phyloP scores from a whole-genome alignment of 2,888 invertebrate genomes.

The Tinea pellionella region DNA sequence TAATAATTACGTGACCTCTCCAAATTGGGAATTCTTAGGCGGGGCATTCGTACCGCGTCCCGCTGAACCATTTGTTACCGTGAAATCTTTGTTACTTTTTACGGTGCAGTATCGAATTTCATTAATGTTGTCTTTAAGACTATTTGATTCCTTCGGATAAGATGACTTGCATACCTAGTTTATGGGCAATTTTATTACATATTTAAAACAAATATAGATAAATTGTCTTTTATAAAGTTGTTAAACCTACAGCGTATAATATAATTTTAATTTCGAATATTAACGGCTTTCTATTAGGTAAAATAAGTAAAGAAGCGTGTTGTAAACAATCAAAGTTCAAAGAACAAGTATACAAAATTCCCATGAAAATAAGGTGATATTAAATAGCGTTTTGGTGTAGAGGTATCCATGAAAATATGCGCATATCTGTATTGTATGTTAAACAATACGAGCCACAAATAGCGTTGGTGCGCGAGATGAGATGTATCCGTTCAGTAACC shows the following conservation, averaged over 20 bases:
- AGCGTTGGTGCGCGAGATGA: slow-evolving; percentile 22
- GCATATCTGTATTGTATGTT: slow-evolving; percentile 53
- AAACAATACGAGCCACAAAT: slow-evolving; percentile 28
- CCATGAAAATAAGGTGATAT: slow-evolving; percentile 1
- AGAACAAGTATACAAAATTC: slow-evolving; percentile 3
- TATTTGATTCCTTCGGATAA: slow-evolving; percentile 30
- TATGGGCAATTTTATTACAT: background rate
- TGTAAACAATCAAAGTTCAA: background rate
- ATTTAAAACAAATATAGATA: background rate
- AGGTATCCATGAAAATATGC: slow-evolving; percentile 34
- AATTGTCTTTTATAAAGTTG: background rate
- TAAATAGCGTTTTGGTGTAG: background rate
- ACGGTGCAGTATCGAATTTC: slow-evolving; percentile 36
- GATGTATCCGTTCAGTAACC: slow-evolving; percentile 46
- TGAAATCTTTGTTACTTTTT: slow-evolving; percentile 25
- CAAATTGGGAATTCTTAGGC: slow-evolving; percentile 33
- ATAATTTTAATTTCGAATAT: background rate
- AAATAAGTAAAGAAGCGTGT: background rate
- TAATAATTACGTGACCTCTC: slow-evolving; percentile 53
- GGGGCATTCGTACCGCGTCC: slow-evolving; percentile 17
- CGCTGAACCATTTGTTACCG: slow-evolving; percentile 32
- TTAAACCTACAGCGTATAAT: background rate
- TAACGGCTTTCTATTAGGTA: too few relatives aligned
- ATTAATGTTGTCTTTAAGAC: slow-evolving; percentile 30
- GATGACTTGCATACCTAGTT: slow-evolving; percentile 27